Percentiles rank a stretch among this genome's conserved stretches.
Evolutionary conservation across 1,140 invertebrate species (phyloP).

Genomic region (Caligus rogercresseyi): DNA sequence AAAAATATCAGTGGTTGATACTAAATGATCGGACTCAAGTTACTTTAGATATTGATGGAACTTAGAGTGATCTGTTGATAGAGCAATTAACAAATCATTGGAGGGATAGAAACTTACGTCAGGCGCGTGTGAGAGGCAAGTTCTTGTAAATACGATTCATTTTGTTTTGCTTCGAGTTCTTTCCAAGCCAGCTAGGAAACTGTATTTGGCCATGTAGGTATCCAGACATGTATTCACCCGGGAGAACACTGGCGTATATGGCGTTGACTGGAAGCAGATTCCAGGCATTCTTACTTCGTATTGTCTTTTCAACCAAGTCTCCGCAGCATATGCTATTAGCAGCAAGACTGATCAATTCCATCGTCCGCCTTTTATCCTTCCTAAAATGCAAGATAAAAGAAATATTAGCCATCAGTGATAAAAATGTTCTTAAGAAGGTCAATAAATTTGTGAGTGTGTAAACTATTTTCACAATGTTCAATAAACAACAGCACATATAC

Average conservation of each 20-base stretch:
- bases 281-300: slow-evolving; percentile 64
- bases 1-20: no score
- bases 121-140: slow-evolving; percentile 58
- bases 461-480: slow-evolving; percentile 3
- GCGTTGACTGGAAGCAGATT: slow-evolving; percentile 75
- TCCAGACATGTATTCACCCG: slow-evolving; percentile 65
- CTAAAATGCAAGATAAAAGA: slow-evolving; percentile 22
- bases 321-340: slow-evolving; percentile 67
- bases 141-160: slow-evolving; percentile 61
- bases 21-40: no score
- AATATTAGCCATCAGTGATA: no score
- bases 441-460: slow-evolving; percentile 17
- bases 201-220: slow-evolving; percentile 46
- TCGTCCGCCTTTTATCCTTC: slow-evolving; percentile 28
- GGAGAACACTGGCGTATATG: slow-evolving; percentile 73
- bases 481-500: slow-evolving; percentile 24
- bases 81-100: no score
- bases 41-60: no score
- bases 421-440: no score
- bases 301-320: slow-evolving; percentile 62
- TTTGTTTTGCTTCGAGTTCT: slow-evolving; percentile 55
- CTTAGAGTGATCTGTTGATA: not conserved
- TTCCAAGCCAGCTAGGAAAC: slow-evolving; percentile 89
- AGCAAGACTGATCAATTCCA: slow-evolving; percentile 52
- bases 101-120: slow-evolving; percentile 45